phyloP scores from a whole-genome alignment of 2,797 vertebrate species.

The Protonibea diacanthus region DNA sequence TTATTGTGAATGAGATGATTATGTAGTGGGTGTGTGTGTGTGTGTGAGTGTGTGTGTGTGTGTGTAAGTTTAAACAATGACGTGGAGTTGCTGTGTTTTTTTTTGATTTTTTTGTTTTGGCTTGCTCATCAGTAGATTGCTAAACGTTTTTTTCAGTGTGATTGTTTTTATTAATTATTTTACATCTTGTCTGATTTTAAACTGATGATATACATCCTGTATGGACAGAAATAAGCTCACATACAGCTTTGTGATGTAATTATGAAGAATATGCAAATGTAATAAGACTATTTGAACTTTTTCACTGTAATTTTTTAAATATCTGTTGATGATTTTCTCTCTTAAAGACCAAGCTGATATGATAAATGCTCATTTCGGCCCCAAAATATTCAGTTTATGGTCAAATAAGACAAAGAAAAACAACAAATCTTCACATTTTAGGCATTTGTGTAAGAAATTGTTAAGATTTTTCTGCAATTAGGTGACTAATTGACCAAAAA shows the following conservation, averaged over 20 bases:
- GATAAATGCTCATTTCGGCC: background rate
- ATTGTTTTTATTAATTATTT: background rate
- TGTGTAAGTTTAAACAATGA: background rate
- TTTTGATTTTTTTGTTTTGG: background rate
- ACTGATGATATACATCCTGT: background rate
- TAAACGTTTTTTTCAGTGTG: too few relatives aligned
- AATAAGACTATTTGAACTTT: background rate
- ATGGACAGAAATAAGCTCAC: background rate
- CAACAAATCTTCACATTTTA: background rate
- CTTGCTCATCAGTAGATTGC: background rate
- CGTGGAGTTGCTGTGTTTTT: background rate
- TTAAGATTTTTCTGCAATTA: background rate
- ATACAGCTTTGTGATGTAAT: background rate
- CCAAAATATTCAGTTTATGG: background rate
- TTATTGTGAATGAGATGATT: conserved; percentile 5
- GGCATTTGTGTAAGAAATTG: background rate
- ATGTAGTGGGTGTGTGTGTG: background rate
- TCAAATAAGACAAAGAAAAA: background rate
- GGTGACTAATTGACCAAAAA: background rate
- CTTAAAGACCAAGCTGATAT: background rate
- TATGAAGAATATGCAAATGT: background rate
- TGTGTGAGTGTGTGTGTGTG: background rate
- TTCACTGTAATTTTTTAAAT: background rate
- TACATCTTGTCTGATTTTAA: background rate
- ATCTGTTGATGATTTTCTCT: background rate